Evolutionary conservation across 1,140 invertebrate species (phyloP), one percentile per base, ranked within the genome.

Genomic region (Pogonognathellus flavescens): DNA sequence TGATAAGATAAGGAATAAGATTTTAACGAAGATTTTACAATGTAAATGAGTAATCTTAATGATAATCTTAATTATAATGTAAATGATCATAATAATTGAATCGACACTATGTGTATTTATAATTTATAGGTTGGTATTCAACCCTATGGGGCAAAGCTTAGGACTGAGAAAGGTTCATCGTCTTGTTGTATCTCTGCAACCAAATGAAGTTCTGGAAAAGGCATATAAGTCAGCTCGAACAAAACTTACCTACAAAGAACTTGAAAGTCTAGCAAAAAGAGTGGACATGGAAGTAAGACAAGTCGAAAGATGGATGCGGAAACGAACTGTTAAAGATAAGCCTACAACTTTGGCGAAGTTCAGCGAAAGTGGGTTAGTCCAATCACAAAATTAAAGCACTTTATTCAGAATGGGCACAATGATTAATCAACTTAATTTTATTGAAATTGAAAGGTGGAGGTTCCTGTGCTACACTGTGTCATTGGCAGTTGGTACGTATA

Each of bases 331-430:
- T 70, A 94, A 96, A 91, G 96, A 97, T 89, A 96, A 94, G 90
- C 96, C 96, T 0, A 96, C 95, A 13, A 96, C 95, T 10, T 91
- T 98, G 57, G 93, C 94, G n/a, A 98, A 98, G 90, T 98, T 98
- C 91, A 96, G 95, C 89, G 97, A 98, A 91, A 96, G 95, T 90
- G 93, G 94, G 90, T 94, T 90, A 90, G 89, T 86, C 9, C 49
- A 66, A 66, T 22, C 22, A 13, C 52, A 25, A 31, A n/a, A n/a
- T n/a, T n/a, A n/a, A n/a, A n/a, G n/a, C n/a, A n/a, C n/a, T n/a
- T n/a, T n/a, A n/a, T n/a, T n/a, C n/a, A n/a, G n/a, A n/a, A n/a
- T n/a, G n/a, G n/a, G n/a, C n/a, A n/a, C n/a, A n/a, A n/a, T n/a
- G n/a, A n/a, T n/a, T n/a, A n/a, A n/a, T n/a, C n/a, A n/a, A n/a